Conservation (phyloP, 2,797 vertebrate species). For the Myoxocephalus aenaeus region DNA sequence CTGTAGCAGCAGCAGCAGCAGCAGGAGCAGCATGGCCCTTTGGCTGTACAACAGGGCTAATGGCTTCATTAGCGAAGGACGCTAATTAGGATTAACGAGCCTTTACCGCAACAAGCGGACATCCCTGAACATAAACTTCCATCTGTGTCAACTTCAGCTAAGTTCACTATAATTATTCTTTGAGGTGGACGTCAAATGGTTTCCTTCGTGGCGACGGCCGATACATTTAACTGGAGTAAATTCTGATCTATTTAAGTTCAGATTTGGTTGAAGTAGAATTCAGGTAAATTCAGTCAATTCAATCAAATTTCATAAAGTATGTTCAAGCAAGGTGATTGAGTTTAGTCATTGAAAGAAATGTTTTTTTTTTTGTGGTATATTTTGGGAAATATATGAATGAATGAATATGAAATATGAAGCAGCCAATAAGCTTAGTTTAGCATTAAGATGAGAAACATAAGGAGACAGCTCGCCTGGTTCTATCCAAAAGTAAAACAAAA, state of each 20-base stretch:
- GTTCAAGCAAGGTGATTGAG: not conserved
- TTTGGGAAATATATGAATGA: conserved; percentile 2
- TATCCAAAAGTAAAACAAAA: not conserved
- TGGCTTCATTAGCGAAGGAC: conserved; percentile 68
- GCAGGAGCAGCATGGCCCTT: conserved; percentile 25
- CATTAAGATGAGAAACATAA: not conserved
- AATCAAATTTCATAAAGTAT: not conserved
- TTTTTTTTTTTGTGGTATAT: not conserved
- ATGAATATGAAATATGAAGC: not conserved
- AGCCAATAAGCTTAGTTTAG: not conserved
- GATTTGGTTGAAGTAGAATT: not conserved
- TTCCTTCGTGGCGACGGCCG: not conserved
- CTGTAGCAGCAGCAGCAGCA: conserved; percentile 24
- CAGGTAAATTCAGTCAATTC: not conserved
- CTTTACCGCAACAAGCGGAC: conserved; percentile 40
- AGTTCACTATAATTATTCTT: not conserved
- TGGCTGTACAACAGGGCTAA: conserved; percentile 58
- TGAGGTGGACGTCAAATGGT: not conserved
- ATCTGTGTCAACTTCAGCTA: conserved; percentile 12
- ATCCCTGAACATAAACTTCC: conserved; percentile 48
- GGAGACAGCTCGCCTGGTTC: not conserved
- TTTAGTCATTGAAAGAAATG: not conserved
- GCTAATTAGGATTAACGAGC: conserved; percentile 79
- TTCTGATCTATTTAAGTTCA: not conserved
- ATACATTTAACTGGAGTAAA: not conserved